Conservation (phyloP, 1,140 invertebrate genomes). For the Euwallacea similis region DNA sequence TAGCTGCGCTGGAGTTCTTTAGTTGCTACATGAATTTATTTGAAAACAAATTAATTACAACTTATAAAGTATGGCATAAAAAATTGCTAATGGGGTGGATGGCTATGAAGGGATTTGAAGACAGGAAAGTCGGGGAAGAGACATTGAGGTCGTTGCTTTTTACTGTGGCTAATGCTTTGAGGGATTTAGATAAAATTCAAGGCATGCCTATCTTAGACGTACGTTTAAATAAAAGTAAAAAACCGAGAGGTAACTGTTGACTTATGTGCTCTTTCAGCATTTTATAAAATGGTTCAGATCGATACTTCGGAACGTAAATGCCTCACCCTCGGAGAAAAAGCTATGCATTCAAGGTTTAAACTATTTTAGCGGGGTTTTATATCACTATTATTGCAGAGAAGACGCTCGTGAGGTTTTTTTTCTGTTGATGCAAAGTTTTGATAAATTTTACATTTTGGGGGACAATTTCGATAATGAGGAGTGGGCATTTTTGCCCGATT, state of each 20-base stretch:
- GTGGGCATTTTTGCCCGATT: slow-evolving; percentile 48
- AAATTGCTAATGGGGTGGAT: slow-evolving; percentile 39
- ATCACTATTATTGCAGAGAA: slow-evolving; percentile 40
- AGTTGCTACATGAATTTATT: slow-evolving; percentile 41
- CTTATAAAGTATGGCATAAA: slow-evolving; percentile 43
- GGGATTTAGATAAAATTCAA: slow-evolving; percentile 23
- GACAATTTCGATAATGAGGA: slow-evolving; percentile 35
- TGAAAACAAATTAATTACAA: slow-evolving; percentile 33
- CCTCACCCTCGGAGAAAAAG: slow-evolving; percentile 42
- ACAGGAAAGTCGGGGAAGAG: slow-evolving; percentile 42
- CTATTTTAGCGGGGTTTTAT: slow-evolving; percentile 44
- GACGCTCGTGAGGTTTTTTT: slow-evolving; percentile 46
- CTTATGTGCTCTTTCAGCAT: slow-evolving; percentile 28
- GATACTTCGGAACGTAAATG: slow-evolving; percentile 35
- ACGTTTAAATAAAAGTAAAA: neutral
- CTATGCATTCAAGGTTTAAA: slow-evolving; percentile 52
- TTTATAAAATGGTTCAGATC: slow-evolving; percentile 43
- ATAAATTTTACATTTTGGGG: slow-evolving; percentile 47
- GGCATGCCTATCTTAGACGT: slow-evolving; percentile 46
- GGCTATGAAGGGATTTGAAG: slow-evolving; percentile 27
- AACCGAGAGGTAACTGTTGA: no score
- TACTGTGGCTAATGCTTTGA: slow-evolving; percentile 43
- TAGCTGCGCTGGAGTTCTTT: slow-evolving; percentile 44
- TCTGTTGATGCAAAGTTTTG: slow-evolving; percentile 49
- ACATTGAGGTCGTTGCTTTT: slow-evolving; percentile 51